Evolutionary conservation across 2,797 vertebrate genomes (phyloP), one percentile per base, ranked within the genome.

Genomic region (Xerus rutilus): DNA sequence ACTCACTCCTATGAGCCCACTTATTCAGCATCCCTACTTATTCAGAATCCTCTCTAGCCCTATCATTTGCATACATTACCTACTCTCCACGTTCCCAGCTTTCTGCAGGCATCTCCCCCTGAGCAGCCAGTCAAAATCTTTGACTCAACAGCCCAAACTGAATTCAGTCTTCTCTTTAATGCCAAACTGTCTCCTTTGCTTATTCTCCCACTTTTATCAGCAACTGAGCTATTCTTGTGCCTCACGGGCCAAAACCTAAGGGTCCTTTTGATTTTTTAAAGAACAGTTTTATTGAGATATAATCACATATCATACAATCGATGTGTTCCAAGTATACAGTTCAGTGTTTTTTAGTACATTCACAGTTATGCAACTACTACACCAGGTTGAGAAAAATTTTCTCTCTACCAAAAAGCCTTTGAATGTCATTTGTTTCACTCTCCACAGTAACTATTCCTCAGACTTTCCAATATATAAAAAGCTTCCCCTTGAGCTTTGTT

Each of bases 301-400:
- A 91, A 64, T 92, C 35, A 81, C 21, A 11, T 35, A 30, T 76
- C 49, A 57, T 30, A 47, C 23, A 88, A 59, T 62, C 54, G 25
- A 88, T 52, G 25, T 3, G 87, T 57, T 65, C 76, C 87, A 78
- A 59, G 18, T 49, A 3, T 18, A 69, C 32, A n/a, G 54, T 64
- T 84, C 3, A 5, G 2, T 70, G 81, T 70, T 82, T 91, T 86
- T 23, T 57, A 69, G 30, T 78, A 47, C 73, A 74, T n/a, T 85
- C n/a, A 81, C 30, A 83, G 9, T 64, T 79, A 30, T 54, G 43
- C 52, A 82, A 59, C 65, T 39, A 73, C 65, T 28, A 43, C 43
- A 70, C 83, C 28, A 52, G 74, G 64, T 70, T 79, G 62, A 90
- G 59, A 32, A 94, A 25, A n/a, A 89, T 89, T 79, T 86, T 67